Percentiles rank a stretch among this genome's conserved stretches.
Evolutionary conservation across 1,140 invertebrate genomes (phyloP).

Genomic region (Trichonephila inaurata): DNA sequence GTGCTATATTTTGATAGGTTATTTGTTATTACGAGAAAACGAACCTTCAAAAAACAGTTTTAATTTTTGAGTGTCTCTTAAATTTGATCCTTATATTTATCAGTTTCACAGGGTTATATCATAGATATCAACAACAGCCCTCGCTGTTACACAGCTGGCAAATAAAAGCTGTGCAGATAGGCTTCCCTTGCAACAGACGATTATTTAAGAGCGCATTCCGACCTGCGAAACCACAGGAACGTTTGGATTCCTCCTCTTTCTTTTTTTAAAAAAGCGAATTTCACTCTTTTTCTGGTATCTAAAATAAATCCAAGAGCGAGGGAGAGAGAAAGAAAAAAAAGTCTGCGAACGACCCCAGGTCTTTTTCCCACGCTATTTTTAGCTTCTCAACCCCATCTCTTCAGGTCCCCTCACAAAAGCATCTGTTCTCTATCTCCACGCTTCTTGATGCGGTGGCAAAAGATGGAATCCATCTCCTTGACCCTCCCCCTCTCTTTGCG

Average conservation of each 20-base stretch:
- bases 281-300: not conserved
- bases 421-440: constrained; percentile 14
- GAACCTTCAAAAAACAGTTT: no score
- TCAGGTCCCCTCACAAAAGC: not conserved
- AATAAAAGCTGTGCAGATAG: no score
- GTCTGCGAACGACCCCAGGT: not conserved
- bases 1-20: no score
- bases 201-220: not conserved
- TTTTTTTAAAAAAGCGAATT: not conserved
- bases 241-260: not conserved
- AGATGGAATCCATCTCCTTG: not conserved
- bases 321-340: not conserved
- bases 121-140: no score
- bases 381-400: constrained; percentile 23
- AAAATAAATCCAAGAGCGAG: not conserved
- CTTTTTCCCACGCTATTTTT: constrained; percentile 56
- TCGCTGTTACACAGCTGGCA: no score
- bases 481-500: not conserved
- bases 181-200: not conserved
- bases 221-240: not conserved
- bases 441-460: not conserved
- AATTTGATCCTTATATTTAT: no score
- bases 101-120: no score
- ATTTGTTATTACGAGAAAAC: no score
- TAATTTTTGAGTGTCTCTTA: no score